Evolutionary conservation across 2,797 vertebrate genomes (phyloP).

Genomic region (Leptoclinus maculatus): DNA sequence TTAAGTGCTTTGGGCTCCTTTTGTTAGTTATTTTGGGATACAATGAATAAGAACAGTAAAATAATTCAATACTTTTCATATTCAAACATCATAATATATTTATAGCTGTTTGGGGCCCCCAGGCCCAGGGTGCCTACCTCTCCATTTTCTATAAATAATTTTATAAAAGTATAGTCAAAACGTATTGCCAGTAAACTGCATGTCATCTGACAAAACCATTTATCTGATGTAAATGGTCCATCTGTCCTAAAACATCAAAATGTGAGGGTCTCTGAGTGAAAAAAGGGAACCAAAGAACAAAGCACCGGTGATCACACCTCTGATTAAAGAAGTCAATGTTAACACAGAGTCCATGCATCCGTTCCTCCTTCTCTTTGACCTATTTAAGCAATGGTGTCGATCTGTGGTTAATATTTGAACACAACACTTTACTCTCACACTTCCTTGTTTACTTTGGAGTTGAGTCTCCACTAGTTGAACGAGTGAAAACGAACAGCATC

Average conservation of each 20-base stretch:
- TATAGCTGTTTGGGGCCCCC: neutral
- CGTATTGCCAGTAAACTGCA: neutral
- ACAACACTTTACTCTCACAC: neutral
- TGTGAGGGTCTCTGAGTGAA: neutral
- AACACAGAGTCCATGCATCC: neutral
- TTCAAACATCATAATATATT: neutral
- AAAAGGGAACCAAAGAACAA: neutral
- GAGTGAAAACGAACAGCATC: neutral
- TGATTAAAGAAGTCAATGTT: slow-evolving; percentile 4
- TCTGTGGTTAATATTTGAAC: slow-evolving; percentile 50
- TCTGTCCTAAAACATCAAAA: neutral
- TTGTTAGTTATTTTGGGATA: neutral
- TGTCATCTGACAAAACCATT: neutral
- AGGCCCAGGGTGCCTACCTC: too few relatives aligned
- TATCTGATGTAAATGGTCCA: neutral
- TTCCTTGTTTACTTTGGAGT: slow-evolving; percentile 39
- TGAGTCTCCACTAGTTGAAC: neutral
- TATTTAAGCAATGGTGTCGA: neutral
- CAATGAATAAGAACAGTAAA: neutral
- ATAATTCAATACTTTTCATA: neutral
- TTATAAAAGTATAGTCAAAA: too few relatives aligned
- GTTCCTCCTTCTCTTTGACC: neutral
- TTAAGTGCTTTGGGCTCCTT: neutral
- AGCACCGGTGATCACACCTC: neutral
- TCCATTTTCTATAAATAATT: too few relatives aligned